phyloP scores from a whole-genome alignment of 1,140 invertebrate species.

The Neelides sp. region DNA sequence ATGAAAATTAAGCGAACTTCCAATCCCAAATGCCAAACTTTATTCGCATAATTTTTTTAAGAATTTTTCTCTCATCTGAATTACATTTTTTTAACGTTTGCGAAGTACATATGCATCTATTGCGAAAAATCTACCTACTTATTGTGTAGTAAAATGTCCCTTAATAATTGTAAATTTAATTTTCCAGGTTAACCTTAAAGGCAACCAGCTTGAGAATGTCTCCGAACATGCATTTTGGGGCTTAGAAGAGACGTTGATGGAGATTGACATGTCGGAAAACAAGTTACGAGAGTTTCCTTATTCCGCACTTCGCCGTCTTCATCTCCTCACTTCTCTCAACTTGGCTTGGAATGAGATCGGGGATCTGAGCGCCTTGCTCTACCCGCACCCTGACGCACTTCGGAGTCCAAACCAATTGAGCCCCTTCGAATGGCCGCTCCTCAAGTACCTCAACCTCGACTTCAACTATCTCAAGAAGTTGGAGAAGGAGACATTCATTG shows the following conservation, averaged over 20 bases:
- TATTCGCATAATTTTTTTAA: no score
- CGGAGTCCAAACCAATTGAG: constrained; percentile 8
- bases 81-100: no score
- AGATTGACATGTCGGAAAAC: constrained; percentile 75
- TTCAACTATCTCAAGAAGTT: constrained; percentile 69
- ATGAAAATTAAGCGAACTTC: no score
- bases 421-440: constrained; percentile 41
- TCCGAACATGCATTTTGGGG: constrained; percentile 75
- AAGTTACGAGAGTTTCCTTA: constrained; percentile 68
- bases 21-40: no score
- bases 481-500: constrained; percentile 58
- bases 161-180: no score
- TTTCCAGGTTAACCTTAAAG: constrained; percentile 52
- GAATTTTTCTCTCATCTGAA: no score
- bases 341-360: constrained; percentile 72
- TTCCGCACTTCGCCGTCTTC: constrained; percentile 56
- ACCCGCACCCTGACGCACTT: not conserved
- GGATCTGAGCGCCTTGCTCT: constrained; percentile 50
- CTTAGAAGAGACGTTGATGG: constrained; percentile 60
- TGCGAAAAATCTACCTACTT: no score
- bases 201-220: constrained; percentile 61
- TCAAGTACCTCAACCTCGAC: constrained; percentile 67
- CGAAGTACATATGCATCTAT: no score
- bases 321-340: constrained; percentile 54
- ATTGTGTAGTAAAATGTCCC: no score